Evolutionary conservation across 2,113 vertebrate genomes (phyloP), one percentile per base, ranked within the genome.

Genomic region (Lathamus discolor): DNA sequence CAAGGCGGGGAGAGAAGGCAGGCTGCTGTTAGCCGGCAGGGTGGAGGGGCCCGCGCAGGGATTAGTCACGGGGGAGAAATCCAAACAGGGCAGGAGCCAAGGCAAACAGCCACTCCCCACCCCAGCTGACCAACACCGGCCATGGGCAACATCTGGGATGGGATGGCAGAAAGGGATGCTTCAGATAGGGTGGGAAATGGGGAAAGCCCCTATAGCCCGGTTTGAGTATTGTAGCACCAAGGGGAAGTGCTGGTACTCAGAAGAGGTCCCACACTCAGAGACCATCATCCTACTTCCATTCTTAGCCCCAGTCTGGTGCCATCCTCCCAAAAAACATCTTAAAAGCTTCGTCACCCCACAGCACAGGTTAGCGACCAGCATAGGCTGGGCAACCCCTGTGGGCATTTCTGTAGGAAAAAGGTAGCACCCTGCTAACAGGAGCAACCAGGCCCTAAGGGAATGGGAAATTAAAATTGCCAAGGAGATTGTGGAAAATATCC

Each of bases 51-150:
- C 39, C 16, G 16, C 79, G 57, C 77, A 97, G 86, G 83, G 93
- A 86, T 93, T 90, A 95, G 88, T 94, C 92, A 95, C 6, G 3
- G 89, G 90, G 86, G 73, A 96, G 90, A 94, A 92, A 97, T 95
- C 85, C 94, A 96, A 94, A 96, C 61, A 95, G 86, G 61, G 80
- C 86, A 39, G 37, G 17, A 95, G 96, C 93, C 93, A 96, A 96
- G 86, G 85, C 95, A 95, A 97, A 97, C 94, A 97, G 92, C 83
- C 85, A 0, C 92, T 96, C 96, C 94, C 82, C 9, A 2, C 63
- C 86, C 74, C 39, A 2, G 74, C 55, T 37, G 20, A 86, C 82
- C 66, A 2, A 1, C 51, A 51, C 33, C 2, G 1, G 69, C 54
- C 77, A 49, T 7, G 91, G 95, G 94, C 91, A 96, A 94, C 91